Evolutionary conservation across 2,888 invertebrate genomes (phyloP).

Genomic region (Sinopyrophorus schimmeli): DNA sequence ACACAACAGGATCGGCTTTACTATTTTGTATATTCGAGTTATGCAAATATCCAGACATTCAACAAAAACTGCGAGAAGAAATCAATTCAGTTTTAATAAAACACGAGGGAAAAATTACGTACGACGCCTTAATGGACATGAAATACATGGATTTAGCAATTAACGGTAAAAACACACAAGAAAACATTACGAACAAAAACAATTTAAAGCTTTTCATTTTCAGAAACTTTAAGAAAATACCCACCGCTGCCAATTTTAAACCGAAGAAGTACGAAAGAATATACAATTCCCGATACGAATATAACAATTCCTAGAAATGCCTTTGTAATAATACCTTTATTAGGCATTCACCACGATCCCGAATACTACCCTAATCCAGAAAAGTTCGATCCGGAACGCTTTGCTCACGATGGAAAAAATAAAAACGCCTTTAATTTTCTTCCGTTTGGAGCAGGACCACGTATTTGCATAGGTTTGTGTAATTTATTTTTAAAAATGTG

Average conservation of each 20-base stretch:
- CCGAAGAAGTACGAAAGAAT: neutral
- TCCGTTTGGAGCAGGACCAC: slow-evolving; percentile 12
- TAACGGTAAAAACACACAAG: slow-evolving; percentile 37
- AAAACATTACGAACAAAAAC: neutral
- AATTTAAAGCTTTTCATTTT: neutral
- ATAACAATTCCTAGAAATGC: neutral
- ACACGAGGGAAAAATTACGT: slow-evolving; percentile 47
- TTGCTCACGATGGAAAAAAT: neutral
- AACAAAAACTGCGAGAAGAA: slow-evolving; percentile 51
- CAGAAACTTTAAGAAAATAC: slow-evolving; percentile 4
- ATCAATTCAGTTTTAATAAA: slow-evolving; percentile 41
- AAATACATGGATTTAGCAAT: slow-evolving; percentile 54
- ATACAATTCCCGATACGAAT: neutral
- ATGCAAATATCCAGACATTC: slow-evolving; percentile 49
- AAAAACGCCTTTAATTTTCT: neutral
- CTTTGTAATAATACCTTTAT: neutral
- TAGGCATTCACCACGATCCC: slow-evolving; percentile 1
- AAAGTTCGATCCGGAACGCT: slow-evolving; percentile 1
- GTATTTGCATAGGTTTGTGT: slow-evolving; percentile 52
- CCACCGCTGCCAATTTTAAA: neutral
- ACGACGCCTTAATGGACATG: slow-evolving; percentile 53
- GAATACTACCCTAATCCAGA: slow-evolving; percentile 4
- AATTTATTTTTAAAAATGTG: too few species aligned
- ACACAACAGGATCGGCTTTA: slow-evolving; percentile 52
- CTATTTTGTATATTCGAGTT: slow-evolving; percentile 49